Base-by-base conservation (phyloP, 2,113 vertebrate species). In the Columba livia region DNA sequence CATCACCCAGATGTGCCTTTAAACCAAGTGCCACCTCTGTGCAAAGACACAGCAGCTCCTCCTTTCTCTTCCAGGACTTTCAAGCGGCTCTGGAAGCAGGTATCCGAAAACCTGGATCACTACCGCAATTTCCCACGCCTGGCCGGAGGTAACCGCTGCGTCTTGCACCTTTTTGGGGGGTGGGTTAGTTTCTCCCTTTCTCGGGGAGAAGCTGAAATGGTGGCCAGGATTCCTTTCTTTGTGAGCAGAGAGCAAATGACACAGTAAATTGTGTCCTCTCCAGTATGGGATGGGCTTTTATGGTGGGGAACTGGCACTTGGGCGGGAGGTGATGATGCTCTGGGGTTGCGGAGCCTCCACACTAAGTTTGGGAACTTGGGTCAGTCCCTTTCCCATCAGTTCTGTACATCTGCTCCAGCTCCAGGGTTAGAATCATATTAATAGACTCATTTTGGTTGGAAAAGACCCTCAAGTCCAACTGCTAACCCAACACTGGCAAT, bases 1-100 rank as follows among this genome's bases (percentile, higher is more conserved):
- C 7, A 1, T 7, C 64, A 19, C 26, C 38, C 24, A 5, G 2
- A 0, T 1, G 9, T 16, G 9, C 44, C 54, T 84, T 53, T 83
- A 44, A 44, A 44, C 42, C 42, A 44, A 12, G 53, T 18, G 40
- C 16, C 50, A 28, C 32, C 28, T 12, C 18, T 16, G 32, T 12
- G 53, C 29, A 9, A 50, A 69, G 24, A 23, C 47, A 3, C 15
- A 25, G 1, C 32, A 15, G 36, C 56, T 44, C 26, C 56, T 79
- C 51, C 25, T 53, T 71, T 56, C 73, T 26, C 12, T 93, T 84
- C 20, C 85, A 99, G 99, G 79, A 99, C 99, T 3, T 99, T 99
- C 96, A 99, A 98, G 96, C 98, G 92, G 28, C 98, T 99, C 36
- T 99, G 99, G 99, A 99, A 98, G 93, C 99, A 99, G 95, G 99